Evolutionary conservation across 2,888 invertebrate species (phyloP), one percentile per base, ranked within the genome.

Genomic region (Pantelozetes paolii): DNA sequence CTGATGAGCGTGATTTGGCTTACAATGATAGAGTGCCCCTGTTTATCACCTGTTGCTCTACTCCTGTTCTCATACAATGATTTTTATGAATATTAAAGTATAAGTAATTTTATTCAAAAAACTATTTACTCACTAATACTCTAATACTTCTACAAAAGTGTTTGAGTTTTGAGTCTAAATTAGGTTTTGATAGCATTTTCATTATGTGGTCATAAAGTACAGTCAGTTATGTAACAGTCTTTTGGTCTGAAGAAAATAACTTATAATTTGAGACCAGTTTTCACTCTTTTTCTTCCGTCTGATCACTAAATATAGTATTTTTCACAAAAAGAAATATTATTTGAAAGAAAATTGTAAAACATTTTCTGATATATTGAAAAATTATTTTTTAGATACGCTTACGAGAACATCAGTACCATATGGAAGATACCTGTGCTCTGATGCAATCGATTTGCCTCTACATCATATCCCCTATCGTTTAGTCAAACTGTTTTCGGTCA

Each of bases 21-120:
- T 36, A 64, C n/a, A 30, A 30, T 64, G 57, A 13, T 23, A 30
- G 23, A 30, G 28, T 36, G 32, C 36, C 36, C 36, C 64, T 64
- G 64, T 36, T 64, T 64, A 64, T 64, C 64, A 64, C 64, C 64
- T 64, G 64, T 64, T 64, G 64, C 50, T 50, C 50, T 50, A 50
- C 50, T 50, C 50, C 50, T 50, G 50, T 50, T 50, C 50, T 20
- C 50, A 50, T 50, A n/a, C 36, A 36, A 36, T 36, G 36, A 36
- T 36, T 36, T n/a, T 5, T 36, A 9, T 36, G 36, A 36, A 36
- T 36, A 36, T 36, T 36, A 36, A 36, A 36, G 36, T 36, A 8
- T 36, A 8, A 9, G 9, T 36, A 36, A 45, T 45, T 6, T 45
- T 50, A 45, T 20, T 50, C 20, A n/a, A 20, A 18, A 20, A 50